A percentile compares a stretch with the other conserved stretches of the same genome.
Evolutionary conservation across 37 sponge, comb jelly and placozoan species (phyloP).

Genomic region (Oopsacas minuta): DNA sequence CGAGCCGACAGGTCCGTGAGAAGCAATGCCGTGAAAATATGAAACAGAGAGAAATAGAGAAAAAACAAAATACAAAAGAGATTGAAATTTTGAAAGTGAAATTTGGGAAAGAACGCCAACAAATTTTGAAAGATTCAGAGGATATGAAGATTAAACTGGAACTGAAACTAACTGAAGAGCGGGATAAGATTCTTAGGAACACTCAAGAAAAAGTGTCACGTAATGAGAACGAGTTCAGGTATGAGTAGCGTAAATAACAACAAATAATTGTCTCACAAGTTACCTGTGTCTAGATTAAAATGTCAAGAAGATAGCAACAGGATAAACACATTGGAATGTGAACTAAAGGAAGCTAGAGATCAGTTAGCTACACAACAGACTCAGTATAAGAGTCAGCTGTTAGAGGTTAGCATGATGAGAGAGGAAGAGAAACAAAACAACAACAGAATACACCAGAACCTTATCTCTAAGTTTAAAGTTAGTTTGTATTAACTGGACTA

Average conservation of each 20-base stretch:
- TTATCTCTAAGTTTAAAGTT: not conserved
- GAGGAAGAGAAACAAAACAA: conserved; percentile 12
- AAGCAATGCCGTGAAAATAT: not conserved
- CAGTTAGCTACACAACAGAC: not conserved
- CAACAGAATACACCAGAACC: not conserved
- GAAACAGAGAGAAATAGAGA: not conserved
- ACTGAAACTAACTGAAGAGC: not conserved
- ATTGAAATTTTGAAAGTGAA: not conserved
- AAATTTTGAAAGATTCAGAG: not conserved
- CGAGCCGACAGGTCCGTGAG: not conserved
- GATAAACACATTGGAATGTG: not conserved
- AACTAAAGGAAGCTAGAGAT: not conserved
- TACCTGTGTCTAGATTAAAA: not conserved
- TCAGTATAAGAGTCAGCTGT: not conserved
- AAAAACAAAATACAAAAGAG: not conserved
- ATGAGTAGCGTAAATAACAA: not conserved
- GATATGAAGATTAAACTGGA: not conserved
- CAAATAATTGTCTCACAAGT: too few relatives aligned
- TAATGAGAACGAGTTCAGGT: conserved; percentile 2
- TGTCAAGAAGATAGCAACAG: not conserved
- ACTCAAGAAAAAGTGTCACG: not conserved
- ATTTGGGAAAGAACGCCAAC: not conserved
- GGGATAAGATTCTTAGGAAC: not conserved
- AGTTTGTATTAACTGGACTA: not conserved
- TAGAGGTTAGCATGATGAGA: not conserved